Percentiles rank a stretch among this genome's conserved stretches.
phyloP scores from a whole-genome alignment of 2,113 vertebrate species.

The Rattus rattus region DNA sequence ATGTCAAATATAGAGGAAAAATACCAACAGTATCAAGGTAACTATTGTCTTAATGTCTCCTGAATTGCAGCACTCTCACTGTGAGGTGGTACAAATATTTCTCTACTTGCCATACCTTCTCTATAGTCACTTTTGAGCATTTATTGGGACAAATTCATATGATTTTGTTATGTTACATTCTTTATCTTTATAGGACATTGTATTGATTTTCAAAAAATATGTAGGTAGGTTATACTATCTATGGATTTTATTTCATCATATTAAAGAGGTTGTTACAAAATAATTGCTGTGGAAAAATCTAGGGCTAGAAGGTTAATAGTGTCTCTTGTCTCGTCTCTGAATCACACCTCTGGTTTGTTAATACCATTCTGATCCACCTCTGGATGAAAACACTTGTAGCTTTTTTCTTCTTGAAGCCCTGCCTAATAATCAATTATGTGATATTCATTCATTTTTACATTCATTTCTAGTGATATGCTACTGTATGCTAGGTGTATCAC shows the following conservation, averaged over 20 bases:
- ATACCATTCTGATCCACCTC: neutral
- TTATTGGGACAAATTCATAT: constrained; percentile 10
- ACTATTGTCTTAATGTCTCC: neutral
- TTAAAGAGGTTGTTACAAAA: constrained; percentile 33
- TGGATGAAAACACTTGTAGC: neutral
- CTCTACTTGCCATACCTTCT: neutral
- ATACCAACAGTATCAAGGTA: neutral
- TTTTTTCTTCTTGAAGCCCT: neutral
- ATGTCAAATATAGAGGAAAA: neutral
- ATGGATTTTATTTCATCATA: constrained; percentile 37
- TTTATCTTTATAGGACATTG: constrained; percentile 34
- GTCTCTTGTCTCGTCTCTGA: neutral
- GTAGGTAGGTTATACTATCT: neutral
- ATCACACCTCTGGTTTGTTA: neutral
- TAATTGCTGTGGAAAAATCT: constrained; percentile 4
- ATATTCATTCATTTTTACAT: neutral
- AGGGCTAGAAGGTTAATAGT: neutral
- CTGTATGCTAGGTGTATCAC: neutral
- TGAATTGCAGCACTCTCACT: neutral
- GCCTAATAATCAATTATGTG: neutral
- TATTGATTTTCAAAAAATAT: constrained; percentile 48
- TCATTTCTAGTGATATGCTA: neutral
- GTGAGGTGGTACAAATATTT: neutral
- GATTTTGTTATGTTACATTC: constrained; percentile 31
- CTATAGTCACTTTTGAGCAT: neutral